Evolutionary conservation across 2,888 invertebrate genomes (phyloP).

Genomic region (Aporophyla lueneburgensis): DNA sequence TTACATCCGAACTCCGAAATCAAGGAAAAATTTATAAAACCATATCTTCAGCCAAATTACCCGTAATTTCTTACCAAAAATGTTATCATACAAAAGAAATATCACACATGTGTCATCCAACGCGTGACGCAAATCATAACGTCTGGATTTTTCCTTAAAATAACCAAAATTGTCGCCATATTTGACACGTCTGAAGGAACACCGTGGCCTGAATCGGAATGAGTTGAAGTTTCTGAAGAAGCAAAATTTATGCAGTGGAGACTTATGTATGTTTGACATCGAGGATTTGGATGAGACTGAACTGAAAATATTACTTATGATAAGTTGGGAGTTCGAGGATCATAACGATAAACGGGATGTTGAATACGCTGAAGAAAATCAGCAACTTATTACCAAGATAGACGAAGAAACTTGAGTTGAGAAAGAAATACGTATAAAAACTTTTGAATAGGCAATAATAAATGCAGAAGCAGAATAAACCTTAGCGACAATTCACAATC

Average conservation of each 20-base stretch:
- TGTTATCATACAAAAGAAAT: conserved; percentile 59
- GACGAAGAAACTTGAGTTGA: background rate
- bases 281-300: conserved; percentile 49
- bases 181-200: conserved; percentile 74
- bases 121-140: conserved; percentile 76
- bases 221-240: conserved; percentile 61
- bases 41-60: conserved; percentile 52
- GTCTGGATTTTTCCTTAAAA: conserved; percentile 68
- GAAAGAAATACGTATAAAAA: background rate
- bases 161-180: conserved; percentile 72
- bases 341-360: background rate
- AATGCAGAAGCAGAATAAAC: background rate
- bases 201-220: conserved; percentile 73
- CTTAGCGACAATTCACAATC: background rate
- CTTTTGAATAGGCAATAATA: no score
- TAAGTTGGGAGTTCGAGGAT: conserved; percentile 30
- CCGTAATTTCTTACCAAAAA: conserved; percentile 47
- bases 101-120: conserved; percentile 61
- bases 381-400: background rate
- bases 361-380: background rate
- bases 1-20: conserved; percentile 15
- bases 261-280: conserved; percentile 56
- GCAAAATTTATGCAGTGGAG: conserved; percentile 52
- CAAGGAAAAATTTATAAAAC: conserved; percentile 23
- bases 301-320: conserved; percentile 56